phyloP scores from a whole-genome alignment of 2,797 vertebrate species.

The Xerus rutilus region DNA sequence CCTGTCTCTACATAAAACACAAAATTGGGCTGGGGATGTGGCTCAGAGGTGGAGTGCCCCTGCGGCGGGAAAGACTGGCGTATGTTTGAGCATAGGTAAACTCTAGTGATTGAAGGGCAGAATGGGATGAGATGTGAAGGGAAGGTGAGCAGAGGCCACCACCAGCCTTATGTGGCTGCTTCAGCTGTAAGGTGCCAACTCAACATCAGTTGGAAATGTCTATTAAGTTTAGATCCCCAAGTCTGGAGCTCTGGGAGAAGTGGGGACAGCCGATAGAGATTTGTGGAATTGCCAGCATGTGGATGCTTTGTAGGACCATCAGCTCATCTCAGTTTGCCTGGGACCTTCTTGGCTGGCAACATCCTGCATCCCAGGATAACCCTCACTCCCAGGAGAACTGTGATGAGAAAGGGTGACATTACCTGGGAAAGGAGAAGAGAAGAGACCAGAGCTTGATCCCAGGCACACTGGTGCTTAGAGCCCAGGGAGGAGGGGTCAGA shows the following conservation, averaged over 20 bases:
- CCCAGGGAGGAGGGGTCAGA: neutral
- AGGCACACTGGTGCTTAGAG: neutral
- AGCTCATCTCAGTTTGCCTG: neutral
- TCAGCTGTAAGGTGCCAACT: neutral
- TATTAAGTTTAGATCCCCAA: accelerated
- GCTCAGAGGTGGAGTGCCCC: too few relatives aligned
- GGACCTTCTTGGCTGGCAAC: neutral
- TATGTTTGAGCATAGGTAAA: accelerated
- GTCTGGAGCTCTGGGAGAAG: neutral
- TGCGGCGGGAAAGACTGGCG: accelerated
- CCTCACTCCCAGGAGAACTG: accelerated
- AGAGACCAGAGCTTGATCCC: too few relatives aligned
- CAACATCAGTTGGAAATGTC: neutral
- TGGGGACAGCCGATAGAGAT: neutral
- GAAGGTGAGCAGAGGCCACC: neutral
- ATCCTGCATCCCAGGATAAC: neutral
- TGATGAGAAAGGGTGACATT: too few relatives aligned
- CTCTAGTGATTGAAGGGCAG: neutral
- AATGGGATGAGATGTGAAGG: neutral
- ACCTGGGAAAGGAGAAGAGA: neutral
- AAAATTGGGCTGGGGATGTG: too few relatives aligned
- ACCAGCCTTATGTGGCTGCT: neutral
- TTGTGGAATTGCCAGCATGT: accelerated
- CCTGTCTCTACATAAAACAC: too few relatives aligned
- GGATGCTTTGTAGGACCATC: neutral